Base-by-base conservation (phyloP, 1,140 invertebrate species). In the Gonioctena quinquepunctata region DNA sequence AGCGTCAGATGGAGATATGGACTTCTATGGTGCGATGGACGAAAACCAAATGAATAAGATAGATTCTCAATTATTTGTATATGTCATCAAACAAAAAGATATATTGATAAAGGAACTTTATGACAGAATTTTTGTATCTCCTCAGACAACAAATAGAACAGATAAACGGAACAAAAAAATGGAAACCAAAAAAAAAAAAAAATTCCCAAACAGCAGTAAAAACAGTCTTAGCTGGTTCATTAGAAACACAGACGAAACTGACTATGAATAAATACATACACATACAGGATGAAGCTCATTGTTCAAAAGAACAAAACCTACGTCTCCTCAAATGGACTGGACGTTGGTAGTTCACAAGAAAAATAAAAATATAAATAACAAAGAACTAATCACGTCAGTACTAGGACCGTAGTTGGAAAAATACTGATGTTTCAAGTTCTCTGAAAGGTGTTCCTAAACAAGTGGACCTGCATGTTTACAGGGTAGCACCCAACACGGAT, bases 241-340 rank as follows among this genome's bases (percentile, higher is more conserved):
- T 61, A 19, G 18, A 61, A 5, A n/a, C 59, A 19, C 59, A 61
- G 25, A 61, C 26, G n/a, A 61, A 61, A 61, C 13, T 61, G 59
- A 61, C 59, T n/a, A 61, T 61, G 59, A 25, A 61, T 33, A 61
- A 61, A 19, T 26, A 26, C 27, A 61, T 61, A n/a, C 59, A 61
- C 27, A 61, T 61, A 61, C 22, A 61, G 59, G 59, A 27, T 33
- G 59, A 61, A 54, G 11, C 50, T n/a, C 50, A 54, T 6, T 54
- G 50, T 22, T 42, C 11, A 42, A 42, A 42, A 42, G 33, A 42
- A 42, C 33, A n/a, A 42, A 42, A 42, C n/a, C 33, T 42, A 42
- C 33, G 6, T 54, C 21, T 18, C 11, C 18, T 11, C 50, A 54
- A 22, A 42, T 7, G 33, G 50, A 54, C 50, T 54, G 50, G 18